These are phyloP conservation scores for Noctuana brunneofusca DNA, from an alignment of 2,888 invertebrate genomes.

Conservation along the genomic window DNA sequence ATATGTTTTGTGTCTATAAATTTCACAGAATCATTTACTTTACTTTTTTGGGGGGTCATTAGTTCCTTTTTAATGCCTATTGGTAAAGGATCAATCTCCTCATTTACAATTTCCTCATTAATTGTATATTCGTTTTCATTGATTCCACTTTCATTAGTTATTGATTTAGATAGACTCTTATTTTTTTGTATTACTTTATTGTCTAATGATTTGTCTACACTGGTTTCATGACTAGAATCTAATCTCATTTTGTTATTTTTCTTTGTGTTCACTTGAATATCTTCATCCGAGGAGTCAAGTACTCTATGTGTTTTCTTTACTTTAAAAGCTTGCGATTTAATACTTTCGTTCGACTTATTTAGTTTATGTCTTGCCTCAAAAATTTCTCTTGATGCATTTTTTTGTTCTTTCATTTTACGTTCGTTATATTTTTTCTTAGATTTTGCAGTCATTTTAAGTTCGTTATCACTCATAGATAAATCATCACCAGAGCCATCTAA, in stretches of 20 bases:
- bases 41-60: constrained; percentile 59
- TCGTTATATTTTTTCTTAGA: constrained; percentile 73
- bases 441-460: constrained; percentile 67
- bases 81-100: constrained; percentile 58
- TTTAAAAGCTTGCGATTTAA: constrained; percentile 39
- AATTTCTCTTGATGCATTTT: constrained; percentile 74
- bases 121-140: constrained; percentile 68
- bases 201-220: constrained; percentile 34
- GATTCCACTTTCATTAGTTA: constrained; percentile 45
- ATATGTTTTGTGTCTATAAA: constrained; percentile 48
- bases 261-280: constrained; percentile 45
- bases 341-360: constrained; percentile 47
- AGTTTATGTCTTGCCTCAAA: constrained; percentile 67
- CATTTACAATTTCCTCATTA: constrained; percentile 45
- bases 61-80: constrained; percentile 60
- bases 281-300: constrained; percentile 53
- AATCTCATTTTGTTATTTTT: constrained; percentile 61
- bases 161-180: constrained; percentile 52
- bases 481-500: constrained; percentile 74
- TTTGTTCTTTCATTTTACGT: constrained; percentile 69
- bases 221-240: constrained; percentile 59
- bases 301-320: constrained; percentile 50
- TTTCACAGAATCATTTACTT: constrained; percentile 53
- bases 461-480: constrained; percentile 69
- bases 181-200: constrained; percentile 39